Evolutionary conservation across 2,113 vertebrate genomes (phyloP), one percentile per base, ranked within the genome.

Genomic region (Rhineura floridana): DNA sequence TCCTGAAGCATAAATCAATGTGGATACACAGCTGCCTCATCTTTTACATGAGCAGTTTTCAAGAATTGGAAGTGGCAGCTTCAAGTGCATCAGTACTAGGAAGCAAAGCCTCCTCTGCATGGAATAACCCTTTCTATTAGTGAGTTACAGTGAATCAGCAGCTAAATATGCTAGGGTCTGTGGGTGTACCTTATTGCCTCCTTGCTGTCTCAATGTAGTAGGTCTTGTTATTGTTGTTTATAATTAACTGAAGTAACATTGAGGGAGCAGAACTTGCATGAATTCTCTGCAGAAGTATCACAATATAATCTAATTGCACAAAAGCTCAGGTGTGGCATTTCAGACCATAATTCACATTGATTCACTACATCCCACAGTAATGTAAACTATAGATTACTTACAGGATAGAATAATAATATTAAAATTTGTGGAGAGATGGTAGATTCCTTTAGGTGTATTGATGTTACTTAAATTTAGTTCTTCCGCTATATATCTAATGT

Each of bases 111-210:
- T 93, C 93, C 76, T 90, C 89, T 88, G 2, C 72, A 84, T 87
- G 5, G 28, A 86, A 75, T 89, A 89, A 87, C 85, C 59, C 73
- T 48, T 19, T 0, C 13, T 82, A 80, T n/a, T 91, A 93, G 95
- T 63, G 76, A 79, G 17, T 6, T 80, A 80, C 65, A 87, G 15
- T 95, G 96, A 96, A 94, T 96, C 96, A 95, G 85, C 67, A 92
- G 93, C 96, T 97, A 95, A 95, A 94, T 95, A 91, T 85, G 88
- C 92, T 92, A 87, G 86, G n/a, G 91, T 87, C 91, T 0, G 87
- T 92, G 94, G 95, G 96, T 96, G 94, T 96, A 92, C 88, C 6
- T 59, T 59, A 19, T 59, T 59, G 55, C 55, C 55, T 59, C 82
- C 93, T 89, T 81, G 80, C 90, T 91, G 91, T 83, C 86, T 89